Evolutionary conservation across 2,888 invertebrate genomes (phyloP), one percentile per base, ranked within the genome.

Genomic region (Calephelis perditalis): DNA sequence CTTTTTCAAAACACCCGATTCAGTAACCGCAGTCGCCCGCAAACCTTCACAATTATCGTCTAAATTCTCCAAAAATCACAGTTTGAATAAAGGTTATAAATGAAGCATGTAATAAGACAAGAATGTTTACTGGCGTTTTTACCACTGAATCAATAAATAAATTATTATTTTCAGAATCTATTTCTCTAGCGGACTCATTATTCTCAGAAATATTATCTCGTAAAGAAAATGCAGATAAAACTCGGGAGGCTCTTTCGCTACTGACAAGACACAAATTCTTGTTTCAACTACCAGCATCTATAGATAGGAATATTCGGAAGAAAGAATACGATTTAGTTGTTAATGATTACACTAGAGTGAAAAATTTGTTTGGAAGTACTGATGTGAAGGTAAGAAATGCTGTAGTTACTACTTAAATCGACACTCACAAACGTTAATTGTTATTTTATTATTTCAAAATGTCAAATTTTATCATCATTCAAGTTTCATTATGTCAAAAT

Each of bases 311-410:
- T 73, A 97, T 99, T 65, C 94, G 96, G 71, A 95, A 96, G 74
- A 98, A 97, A 58, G 99, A 99, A 78, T 99, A 98, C 79, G 98
- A 99, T 79, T 93, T 98, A 58, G 98, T 99, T 35, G 97, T 99
- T 63, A 99, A 98, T 78, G 99, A 99, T 82, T 99, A 99, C 79
- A 96, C 97, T 1, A 92, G 99, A 71, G 99, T 98, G 5, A 98
- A 97, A 81, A 97, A 98, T 76, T 91, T 99, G 37, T 99, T 99
- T 90, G 96, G 97, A 63, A 97, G 97, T 82, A 97, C 97, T 43
- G 97, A 98, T 81, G 95, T 98, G 12, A 94, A 94, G 71, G 94
- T 95, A 77, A 73, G 77, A 43, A 45, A 4, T 3, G 26, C 3
- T 26, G 26, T 26, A 26, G 26, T 26, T 26, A 26, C 26, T 26